A percentile compares a stretch with the other conserved stretches of the same genome.
phyloP scores from a whole-genome alignment of 2,113 vertebrate genomes.

The Tetrao urogallus region DNA sequence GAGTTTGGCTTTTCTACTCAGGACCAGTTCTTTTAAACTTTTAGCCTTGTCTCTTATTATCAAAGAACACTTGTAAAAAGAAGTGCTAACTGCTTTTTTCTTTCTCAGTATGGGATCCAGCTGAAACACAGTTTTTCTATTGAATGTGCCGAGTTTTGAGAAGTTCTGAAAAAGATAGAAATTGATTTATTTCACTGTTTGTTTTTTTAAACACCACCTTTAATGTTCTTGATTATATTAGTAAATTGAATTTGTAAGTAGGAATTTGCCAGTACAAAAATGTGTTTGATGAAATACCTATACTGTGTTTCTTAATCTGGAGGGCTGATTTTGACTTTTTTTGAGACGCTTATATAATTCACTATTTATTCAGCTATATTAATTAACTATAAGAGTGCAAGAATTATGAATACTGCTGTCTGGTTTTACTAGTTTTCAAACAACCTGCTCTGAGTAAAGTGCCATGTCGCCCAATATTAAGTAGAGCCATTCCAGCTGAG shows the following conservation, averaged over 20 bases:
- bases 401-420: neutral
- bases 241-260: constrained; percentile 8
- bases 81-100: neutral
- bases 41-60: neutral
- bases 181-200: neutral
- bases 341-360: neutral
- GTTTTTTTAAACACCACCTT: neutral
- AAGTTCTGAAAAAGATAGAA: neutral
- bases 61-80: neutral
- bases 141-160: neutral
- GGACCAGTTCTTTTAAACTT: neutral
- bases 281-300: neutral
- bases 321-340: neutral
- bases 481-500: neutral
- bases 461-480: neutral
- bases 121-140: neutral
- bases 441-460: neutral
- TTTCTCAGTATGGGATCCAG: neutral
- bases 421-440: neutral
- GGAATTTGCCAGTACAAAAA: neutral
- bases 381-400: constrained; percentile 19
- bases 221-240: neutral
- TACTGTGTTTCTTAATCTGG: neutral
- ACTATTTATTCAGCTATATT: neutral
- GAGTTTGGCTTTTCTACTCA: neutral